A percentile compares a stretch with the other conserved stretches of the same genome.
These are phyloP conservation scores for Orthochromis indermauri DNA, from an alignment of 2,113 vertebrate genomes.

Conservation along the genomic window DNA sequence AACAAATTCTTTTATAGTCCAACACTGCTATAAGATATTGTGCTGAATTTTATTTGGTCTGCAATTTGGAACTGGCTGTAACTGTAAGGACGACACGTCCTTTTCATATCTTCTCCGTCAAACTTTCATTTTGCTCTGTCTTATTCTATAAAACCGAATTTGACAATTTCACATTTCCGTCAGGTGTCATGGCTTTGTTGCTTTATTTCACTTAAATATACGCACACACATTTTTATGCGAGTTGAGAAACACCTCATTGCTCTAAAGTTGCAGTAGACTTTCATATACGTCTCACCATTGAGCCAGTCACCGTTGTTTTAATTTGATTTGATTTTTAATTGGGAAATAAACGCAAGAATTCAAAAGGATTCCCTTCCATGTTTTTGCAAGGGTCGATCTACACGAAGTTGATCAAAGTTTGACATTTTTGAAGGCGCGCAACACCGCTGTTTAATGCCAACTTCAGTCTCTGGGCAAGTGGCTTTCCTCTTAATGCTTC, in stretches of 20 bases:
- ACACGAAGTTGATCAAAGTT: background rate
- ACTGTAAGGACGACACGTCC: background rate
- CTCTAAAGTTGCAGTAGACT: background rate
- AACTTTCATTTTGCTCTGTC: background rate
- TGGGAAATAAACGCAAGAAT: background rate
- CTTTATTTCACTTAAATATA: background rate
- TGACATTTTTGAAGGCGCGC: background rate
- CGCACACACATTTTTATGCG: background rate
- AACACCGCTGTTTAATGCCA: background rate
- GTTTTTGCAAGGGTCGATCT: background rate
- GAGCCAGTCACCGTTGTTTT: background rate
- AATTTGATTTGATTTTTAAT: background rate
- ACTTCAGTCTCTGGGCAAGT: background rate
- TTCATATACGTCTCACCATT: background rate
- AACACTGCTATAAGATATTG: background rate
- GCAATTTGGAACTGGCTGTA: background rate
- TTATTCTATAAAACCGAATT: conserved; percentile 1
- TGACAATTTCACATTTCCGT: background rate
- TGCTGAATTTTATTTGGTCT: background rate
- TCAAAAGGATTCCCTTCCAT: background rate
- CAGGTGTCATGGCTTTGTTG: background rate
- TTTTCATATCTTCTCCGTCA: background rate
- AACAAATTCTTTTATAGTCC: background rate
- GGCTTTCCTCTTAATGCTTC: background rate
- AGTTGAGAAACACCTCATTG: background rate